Percentiles rank a stretch among this genome's conserved stretches.
Conservation (phyloP, 23 tunicate species). For the Pegea sp. region DNA sequence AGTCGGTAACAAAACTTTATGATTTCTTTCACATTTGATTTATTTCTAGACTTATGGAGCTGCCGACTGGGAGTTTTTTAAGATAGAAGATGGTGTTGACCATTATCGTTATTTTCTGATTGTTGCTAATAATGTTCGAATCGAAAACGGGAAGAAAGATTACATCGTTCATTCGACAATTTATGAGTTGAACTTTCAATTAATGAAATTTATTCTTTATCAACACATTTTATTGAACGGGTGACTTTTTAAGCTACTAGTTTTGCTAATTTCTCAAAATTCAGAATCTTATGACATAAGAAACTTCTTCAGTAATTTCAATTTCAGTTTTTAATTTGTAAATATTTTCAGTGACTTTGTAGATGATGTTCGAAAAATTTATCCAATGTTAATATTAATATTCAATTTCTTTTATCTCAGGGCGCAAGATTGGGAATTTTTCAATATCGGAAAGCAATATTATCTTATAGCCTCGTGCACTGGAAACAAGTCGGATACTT, state of each 20-base stretch:
- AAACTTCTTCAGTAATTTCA: background rate
- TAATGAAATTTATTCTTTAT: conserved; percentile 13
- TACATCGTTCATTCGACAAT: conserved; percentile 24
- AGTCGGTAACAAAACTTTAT: too few species aligned
- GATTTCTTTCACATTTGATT: too few species aligned
- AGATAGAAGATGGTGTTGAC: conserved; percentile 13
- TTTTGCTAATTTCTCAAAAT: background rate
- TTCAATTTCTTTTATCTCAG: conserved; percentile 9
- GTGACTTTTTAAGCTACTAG: conserved; percentile 13
- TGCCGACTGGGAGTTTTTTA: conserved; percentile 79
- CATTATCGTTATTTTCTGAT: conserved; percentile 27
- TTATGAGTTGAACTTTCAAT: conserved; percentile 30
- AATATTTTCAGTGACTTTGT: background rate
- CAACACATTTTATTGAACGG: conserved; percentile 42
- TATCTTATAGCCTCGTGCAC: conserved; percentile 29
- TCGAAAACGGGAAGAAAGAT: background rate
- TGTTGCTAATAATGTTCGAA: conserved; percentile 28
- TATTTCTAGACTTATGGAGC: conserved; percentile 75
- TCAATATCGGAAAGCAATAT: conserved; percentile 46
- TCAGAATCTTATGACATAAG: background rate
- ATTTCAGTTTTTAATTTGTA: background rate
- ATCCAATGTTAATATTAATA: too few species aligned
- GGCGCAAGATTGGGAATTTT: conserved; percentile 70
- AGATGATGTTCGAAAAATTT: too few species aligned
- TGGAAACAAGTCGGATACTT: background rate